phyloP scores from a whole-genome alignment of 1,140 invertebrate species.

The Brachionus sp. region DNA sequence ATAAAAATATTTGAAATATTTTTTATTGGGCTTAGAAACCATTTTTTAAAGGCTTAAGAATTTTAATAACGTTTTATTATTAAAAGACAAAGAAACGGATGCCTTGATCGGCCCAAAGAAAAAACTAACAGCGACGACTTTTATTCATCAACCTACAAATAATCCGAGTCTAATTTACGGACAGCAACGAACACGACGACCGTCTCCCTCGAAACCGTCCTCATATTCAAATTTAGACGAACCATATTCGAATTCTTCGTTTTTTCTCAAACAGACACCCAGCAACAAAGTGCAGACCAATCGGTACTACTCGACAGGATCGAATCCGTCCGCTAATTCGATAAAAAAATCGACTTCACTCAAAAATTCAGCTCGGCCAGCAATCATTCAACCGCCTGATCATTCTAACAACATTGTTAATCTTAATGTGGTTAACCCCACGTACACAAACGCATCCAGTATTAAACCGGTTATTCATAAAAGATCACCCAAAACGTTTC shows the following conservation, averaged over 20 bases:
- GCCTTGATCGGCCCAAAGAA: not conserved
- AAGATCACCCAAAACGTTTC: not conserved
- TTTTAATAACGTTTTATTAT: not conserved
- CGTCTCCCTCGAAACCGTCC: not conserved
- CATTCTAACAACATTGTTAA: not conserved
- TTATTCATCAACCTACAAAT: not conserved
- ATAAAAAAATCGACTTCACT: not conserved
- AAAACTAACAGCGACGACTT: not conserved
- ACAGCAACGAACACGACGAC: not conserved
- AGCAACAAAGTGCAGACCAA: constrained; percentile 16
- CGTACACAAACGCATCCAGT: not conserved
- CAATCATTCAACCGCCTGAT: not conserved
- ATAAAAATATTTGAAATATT: not conserved
- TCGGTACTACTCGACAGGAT: not conserved
- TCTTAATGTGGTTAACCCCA: not conserved
- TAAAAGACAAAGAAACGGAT: constrained; percentile 3
- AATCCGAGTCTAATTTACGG: not conserved
- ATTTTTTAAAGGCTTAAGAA: not conserved
- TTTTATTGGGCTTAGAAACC: not conserved
- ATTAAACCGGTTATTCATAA: not conserved
- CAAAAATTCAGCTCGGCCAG: constrained; percentile 5
- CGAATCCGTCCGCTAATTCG: not conserved
- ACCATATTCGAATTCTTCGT: not conserved
- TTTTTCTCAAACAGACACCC: not conserved
- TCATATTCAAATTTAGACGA: not conserved